Evolutionary conservation across 2,113 vertebrate genomes (phyloP).

Genomic region (Colius striatus): DNA sequence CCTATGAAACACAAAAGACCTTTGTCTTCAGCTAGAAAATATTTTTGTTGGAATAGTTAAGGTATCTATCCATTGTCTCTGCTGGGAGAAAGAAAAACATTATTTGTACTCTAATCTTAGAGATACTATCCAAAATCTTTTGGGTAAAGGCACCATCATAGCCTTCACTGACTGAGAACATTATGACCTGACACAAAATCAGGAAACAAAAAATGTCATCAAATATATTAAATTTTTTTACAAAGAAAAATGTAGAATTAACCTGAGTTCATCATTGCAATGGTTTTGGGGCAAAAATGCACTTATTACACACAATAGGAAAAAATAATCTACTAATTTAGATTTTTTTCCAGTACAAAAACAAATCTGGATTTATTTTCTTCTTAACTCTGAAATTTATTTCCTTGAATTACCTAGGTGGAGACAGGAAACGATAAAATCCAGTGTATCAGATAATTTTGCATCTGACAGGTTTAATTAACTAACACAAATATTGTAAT

Average conservation of each 20-base stretch:
- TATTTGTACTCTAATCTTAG: not conserved
- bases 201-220: not conserved
- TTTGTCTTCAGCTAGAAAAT: not conserved
- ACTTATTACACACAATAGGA: not conserved
- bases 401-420: not conserved
- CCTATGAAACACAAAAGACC: not conserved
- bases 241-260: not conserved
- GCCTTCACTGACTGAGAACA: not conserved
- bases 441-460: constrained; percentile 3
- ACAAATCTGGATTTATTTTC: not conserved
- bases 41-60: not conserved
- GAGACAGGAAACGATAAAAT: not conserved
- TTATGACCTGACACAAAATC: not conserved
- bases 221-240: not conserved
- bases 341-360: not conserved
- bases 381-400: not conserved
- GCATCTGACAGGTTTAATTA: constrained; percentile 70
- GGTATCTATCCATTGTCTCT: not conserved
- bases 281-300: not conserved
- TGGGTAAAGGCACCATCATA: not conserved
- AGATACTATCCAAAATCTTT: not conserved
- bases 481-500: constrained; percentile 56
- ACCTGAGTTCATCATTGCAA: not conserved
- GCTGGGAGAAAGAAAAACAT: not conserved
- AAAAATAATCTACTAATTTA: not conserved